These are phyloP conservation scores for Drosophila eugracilis DNA, from an alignment of 1,140 invertebrate genomes.

Conservation along the genomic window DNA sequence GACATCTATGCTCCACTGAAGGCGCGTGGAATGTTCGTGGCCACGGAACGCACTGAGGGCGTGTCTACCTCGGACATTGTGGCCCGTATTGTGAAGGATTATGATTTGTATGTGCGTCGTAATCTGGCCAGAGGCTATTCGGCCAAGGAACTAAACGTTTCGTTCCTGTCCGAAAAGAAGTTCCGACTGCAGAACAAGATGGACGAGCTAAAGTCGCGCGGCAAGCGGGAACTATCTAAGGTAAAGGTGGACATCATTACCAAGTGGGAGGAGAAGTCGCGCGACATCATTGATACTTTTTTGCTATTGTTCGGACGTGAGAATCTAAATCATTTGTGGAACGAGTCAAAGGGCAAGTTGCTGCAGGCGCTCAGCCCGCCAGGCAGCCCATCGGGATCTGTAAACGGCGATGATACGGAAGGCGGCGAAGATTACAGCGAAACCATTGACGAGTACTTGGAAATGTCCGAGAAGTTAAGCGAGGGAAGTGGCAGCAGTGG, in stretches of 20 bases:
- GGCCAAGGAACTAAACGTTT: slow-evolving; percentile 99
- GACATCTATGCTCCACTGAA: slow-evolving; percentile 97
- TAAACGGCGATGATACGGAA: slow-evolving; percentile 86
- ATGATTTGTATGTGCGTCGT: slow-evolving; percentile 98
- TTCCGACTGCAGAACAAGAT: slow-evolving; percentile 97
- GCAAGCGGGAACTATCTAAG: slow-evolving; percentile 93
- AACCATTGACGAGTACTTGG: slow-evolving; percentile 63
- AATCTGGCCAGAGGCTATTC: slow-evolving; percentile 99
- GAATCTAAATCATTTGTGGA: slow-evolving; percentile 94
- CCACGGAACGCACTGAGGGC: slow-evolving; percentile 97
- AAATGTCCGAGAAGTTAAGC: slow-evolving; percentile 40
- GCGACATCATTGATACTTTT: slow-evolving; percentile 97
- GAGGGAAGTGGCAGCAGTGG: slow-evolving; percentile 24
- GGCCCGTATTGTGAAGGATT: slow-evolving; percentile 98
- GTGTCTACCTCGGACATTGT: slow-evolving; percentile 99
- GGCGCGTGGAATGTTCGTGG: slow-evolving; percentile 98
- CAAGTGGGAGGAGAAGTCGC: slow-evolving; percentile 98
- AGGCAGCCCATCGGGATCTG: slow-evolving; percentile 88
- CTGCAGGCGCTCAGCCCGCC: slow-evolving; percentile 95
- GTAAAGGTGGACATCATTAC: slow-evolving; percentile 96
- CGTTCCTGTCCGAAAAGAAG: slow-evolving; percentile 98
- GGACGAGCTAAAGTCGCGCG: slow-evolving; percentile 96
- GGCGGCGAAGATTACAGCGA: slow-evolving; percentile 48
- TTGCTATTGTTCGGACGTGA: slow-evolving; percentile 96
- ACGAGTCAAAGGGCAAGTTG: slow-evolving; percentile 94